Base-by-base conservation (phyloP, 1,140 invertebrate genomes). In the Colletes latitarsis region DNA sequence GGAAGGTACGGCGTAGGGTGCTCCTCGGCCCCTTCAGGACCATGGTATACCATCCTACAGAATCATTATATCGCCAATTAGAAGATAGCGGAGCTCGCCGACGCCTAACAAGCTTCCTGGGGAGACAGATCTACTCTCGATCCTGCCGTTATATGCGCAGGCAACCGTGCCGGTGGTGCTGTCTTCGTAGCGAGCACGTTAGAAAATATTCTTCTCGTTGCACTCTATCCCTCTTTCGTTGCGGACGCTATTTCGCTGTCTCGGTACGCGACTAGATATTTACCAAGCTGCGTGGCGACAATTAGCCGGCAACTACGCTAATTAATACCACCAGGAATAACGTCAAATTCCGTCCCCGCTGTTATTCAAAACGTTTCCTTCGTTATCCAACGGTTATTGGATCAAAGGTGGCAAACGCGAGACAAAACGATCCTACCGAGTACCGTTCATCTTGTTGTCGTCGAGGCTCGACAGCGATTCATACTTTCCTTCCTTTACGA, bases 21-120 rank as follows among this genome's bases (percentile, higher is more conserved):
- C 89, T 88, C 83, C 77, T 88, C 87, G 75, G 83, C 88, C 89
- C 88, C 90, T 92, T 91, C 88, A 90, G 87, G 88, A 89, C 89
- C 85, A 89, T 81, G 84, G 90, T 91, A 91, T 92, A 93, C 90
- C 89, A 93, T 93, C 92, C 92, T 93, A 92, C 90, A 92, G 90
- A 92, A 93, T 93, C 92, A 93, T 93, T 93, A 93, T 93, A 93
- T 93, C 92, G 92, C 92, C 92, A 93, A 93, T 93, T 93, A 93
- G 92, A 93, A 93, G 92, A 93, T 91, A 89, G 91, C 89, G 88
- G 87, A 92, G 88, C 89, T 88, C 88, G 88, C 89, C 91, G 87
- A 90, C 91, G 92, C 90, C 91, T 93, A 93, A 93, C 93, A 93
- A 93, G 92, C 92, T 92, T 93, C 91, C 92, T 92, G 91, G 83